Evolutionary conservation across 92 coral and sea anemone species (phyloP).

Genomic region (Porites cylindrica): DNA sequence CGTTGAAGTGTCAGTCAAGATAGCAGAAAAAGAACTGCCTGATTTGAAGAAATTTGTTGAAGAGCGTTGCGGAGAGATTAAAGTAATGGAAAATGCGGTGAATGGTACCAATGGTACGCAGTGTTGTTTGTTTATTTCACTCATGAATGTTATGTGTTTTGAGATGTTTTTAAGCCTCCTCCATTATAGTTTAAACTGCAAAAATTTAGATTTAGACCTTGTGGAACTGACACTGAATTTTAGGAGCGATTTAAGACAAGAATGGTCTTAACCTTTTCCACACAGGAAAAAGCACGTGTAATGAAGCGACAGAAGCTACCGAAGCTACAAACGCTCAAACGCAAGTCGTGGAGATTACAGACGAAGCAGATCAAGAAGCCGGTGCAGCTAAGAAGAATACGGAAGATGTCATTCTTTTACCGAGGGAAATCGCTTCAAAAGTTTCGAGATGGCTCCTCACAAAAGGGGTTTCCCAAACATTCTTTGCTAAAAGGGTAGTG

Average conservation of each 20-base stretch:
- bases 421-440: background rate
- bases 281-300: constrained; percentile 9
- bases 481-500: background rate
- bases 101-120: background rate
- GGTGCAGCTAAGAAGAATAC: background rate
- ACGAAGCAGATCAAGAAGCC: background rate
- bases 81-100: background rate
- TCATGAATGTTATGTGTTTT: background rate
- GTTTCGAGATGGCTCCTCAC: background rate
- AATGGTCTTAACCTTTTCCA: background rate
- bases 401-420: background rate
- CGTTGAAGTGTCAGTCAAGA: background rate
- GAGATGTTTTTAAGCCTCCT: background rate
- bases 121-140: background rate
- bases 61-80: background rate
- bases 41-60: background rate
- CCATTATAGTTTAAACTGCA: background rate
- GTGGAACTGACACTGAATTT: constrained; percentile 4
- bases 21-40: constrained; percentile 5
- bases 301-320: background rate
- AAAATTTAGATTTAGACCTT: constrained; percentile 2
- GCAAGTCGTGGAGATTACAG: background rate
- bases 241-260: background rate
- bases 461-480: constrained; percentile 1
- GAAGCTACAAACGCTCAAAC: background rate